These are phyloP conservation scores for Solenodon paradoxus DNA, from an alignment of 2,113 vertebrate genomes.

Conservation along the genomic window DNA sequence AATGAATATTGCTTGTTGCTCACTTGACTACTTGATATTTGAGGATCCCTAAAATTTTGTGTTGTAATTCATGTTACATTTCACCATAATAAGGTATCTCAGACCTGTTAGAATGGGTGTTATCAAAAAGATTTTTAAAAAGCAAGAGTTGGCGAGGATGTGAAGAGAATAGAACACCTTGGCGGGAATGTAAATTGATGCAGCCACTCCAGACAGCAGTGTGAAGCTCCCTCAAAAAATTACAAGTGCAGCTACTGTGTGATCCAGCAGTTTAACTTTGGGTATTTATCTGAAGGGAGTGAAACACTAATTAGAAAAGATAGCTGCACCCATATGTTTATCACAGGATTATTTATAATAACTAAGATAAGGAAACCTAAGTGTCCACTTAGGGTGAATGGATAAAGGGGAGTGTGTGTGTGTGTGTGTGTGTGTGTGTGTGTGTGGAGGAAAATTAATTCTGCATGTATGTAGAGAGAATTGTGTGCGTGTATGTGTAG, in stretches of 20 bases:
- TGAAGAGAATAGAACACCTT: too few relatives aligned
- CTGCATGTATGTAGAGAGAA: too few relatives aligned
- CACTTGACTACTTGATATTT: not conserved
- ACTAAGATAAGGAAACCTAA: too few relatives aligned
- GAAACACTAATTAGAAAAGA: not conserved
- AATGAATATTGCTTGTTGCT: not conserved
- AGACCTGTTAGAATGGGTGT: not conserved
- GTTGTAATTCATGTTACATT: constrained; percentile 12
- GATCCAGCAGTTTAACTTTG: not conserved
- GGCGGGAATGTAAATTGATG: not conserved
- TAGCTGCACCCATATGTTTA: not conserved
- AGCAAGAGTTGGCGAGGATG: not conserved
- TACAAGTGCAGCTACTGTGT: not conserved
- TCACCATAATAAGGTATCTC: not conserved
- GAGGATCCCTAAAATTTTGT: not conserved
- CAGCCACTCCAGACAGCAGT: not conserved
- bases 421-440: too few relatives aligned
- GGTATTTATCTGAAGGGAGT: not conserved
- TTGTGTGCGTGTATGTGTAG: too few relatives aligned
- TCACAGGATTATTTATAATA: not conserved
- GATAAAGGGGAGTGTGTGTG: not conserved
- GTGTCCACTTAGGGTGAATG: not conserved
- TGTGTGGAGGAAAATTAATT: too few relatives aligned
- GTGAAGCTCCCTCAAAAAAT: not conserved
- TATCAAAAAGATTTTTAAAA: not conserved